Conservation (phyloP, 2,113 vertebrate genomes). For the Neomonachus schauinslandi region DNA sequence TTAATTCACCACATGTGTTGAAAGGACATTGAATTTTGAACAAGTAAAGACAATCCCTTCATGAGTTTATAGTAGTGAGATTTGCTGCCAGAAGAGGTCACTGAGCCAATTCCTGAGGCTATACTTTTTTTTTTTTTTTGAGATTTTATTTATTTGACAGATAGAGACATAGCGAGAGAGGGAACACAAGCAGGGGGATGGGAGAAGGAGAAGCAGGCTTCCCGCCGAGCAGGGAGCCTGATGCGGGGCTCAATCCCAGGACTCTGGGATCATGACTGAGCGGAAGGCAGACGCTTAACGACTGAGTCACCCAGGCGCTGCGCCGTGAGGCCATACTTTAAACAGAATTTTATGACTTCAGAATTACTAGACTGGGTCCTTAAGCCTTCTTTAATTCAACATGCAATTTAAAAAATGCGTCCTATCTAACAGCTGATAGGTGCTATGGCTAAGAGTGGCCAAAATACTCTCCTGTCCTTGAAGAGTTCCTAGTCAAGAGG, state of each 20-base stretch:
- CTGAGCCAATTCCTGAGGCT: background rate
- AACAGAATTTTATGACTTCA: slow-evolving; percentile 61
- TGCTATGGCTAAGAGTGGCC: background rate
- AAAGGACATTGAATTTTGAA: slow-evolving; percentile 63
- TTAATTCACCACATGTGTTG: slow-evolving; percentile 48
- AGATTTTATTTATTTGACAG: no score
- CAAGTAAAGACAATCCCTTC: slow-evolving; percentile 63
- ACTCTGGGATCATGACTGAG: no score
- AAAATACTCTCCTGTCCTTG: slow-evolving; percentile 13
- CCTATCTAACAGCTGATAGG: background rate
- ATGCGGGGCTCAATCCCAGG: no score
- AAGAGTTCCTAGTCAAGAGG: background rate
- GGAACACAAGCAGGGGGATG: no score
- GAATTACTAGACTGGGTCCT: slow-evolving; percentile 13
- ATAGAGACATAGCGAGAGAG: no score
- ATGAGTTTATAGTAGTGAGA: slow-evolving; percentile 31
- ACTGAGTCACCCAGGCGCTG: no score
- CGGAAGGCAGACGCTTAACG: no score
- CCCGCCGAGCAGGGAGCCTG: no score
- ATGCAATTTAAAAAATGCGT: slow-evolving; percentile 33
- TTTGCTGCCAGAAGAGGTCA: slow-evolving; percentile 40
- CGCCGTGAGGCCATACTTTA: background rate
- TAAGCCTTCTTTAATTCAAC: slow-evolving; percentile 43
- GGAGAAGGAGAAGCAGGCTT: no score
- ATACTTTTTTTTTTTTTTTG: background rate